A percentile compares a stretch with the other conserved stretches of the same genome.
These are phyloP conservation scores for Eudorcas thomsonii DNA, from an alignment of 2,113 vertebrate species.

Conservation along the genomic window DNA sequence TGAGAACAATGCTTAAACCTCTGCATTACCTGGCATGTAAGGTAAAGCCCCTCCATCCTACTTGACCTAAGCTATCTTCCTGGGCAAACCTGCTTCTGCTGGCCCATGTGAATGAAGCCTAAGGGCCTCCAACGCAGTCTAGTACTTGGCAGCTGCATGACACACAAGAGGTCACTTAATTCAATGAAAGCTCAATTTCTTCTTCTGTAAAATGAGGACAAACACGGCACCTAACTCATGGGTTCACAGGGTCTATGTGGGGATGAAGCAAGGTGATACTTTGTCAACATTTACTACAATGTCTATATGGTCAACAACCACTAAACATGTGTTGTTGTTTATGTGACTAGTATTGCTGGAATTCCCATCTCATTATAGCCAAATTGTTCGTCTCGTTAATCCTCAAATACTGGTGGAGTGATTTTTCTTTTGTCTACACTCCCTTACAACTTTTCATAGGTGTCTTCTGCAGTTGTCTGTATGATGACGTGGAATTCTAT, in stretches of 20 bases:
- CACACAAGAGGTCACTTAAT: not conserved
- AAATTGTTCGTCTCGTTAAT: not conserved
- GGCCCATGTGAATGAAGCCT: not conserved
- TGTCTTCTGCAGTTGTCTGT: accelerated
- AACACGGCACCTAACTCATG: not conserved
- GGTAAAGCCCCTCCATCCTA: no score
- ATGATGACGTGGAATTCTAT: no score
- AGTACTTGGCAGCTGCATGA: not conserved
- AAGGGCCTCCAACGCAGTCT: not conserved
- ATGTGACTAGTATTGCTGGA: not conserved
- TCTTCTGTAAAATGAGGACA: not conserved
- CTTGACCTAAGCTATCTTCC: not conserved
- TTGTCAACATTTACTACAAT: not conserved
- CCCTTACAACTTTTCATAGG: accelerated
- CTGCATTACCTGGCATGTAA: not conserved
- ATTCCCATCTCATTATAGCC: not conserved
- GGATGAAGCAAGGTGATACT: not conserved
- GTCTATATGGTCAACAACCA: no score
- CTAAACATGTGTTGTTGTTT: no score
- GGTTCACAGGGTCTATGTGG: not conserved
- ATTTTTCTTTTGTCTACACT: not conserved
- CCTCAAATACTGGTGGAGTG: not conserved
- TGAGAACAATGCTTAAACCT: not conserved
- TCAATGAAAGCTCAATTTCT: not conserved
- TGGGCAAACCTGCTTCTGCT: not conserved